Conservation (phyloP, 1,140 invertebrate species). For the Camponotus vicinus region DNA sequence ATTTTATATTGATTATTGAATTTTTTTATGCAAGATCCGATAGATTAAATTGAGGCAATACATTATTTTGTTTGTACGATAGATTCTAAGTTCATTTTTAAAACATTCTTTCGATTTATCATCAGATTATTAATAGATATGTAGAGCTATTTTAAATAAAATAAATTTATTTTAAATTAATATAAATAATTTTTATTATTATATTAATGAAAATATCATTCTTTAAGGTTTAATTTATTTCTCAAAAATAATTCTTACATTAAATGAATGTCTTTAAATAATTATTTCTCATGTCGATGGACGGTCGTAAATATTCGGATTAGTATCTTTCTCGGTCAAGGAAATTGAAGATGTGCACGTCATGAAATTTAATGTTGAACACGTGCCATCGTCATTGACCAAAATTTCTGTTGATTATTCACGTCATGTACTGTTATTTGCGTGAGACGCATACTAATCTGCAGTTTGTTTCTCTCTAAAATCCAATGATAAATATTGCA, state of each 20-base stretch:
- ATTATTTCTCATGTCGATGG: neutral
- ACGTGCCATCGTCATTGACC: slow-evolving; percentile 1
- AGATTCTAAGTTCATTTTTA: neutral
- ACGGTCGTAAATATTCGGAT: neutral
- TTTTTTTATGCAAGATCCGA: neutral
- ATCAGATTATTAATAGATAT: neutral
- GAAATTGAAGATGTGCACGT: neutral
- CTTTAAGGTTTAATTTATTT: neutral
- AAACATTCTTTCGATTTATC: too few relatives aligned
- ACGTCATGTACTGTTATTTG: neutral
- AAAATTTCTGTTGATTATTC: slow-evolving; percentile 9
- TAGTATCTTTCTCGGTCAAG: neutral
- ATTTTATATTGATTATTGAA: slow-evolving; percentile 10
- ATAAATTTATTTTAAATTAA: neutral
- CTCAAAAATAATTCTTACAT: neutral
- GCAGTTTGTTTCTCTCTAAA: neutral
- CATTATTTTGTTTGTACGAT: neutral
- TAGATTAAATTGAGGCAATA: too few relatives aligned
- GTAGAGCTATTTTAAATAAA: too few relatives aligned
- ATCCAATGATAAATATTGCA: neutral
- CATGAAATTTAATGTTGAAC: slow-evolving; percentile 14
- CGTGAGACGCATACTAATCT: slow-evolving; percentile 14
- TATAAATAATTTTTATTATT: too few relatives aligned
- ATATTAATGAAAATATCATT: too few relatives aligned
- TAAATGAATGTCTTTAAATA: neutral